A percentile compares a stretch with the other conserved stretches of the same genome.
Conservation (phyloP, 1,140 invertebrate species). For the Mycetomoellerius zeteki region DNA sequence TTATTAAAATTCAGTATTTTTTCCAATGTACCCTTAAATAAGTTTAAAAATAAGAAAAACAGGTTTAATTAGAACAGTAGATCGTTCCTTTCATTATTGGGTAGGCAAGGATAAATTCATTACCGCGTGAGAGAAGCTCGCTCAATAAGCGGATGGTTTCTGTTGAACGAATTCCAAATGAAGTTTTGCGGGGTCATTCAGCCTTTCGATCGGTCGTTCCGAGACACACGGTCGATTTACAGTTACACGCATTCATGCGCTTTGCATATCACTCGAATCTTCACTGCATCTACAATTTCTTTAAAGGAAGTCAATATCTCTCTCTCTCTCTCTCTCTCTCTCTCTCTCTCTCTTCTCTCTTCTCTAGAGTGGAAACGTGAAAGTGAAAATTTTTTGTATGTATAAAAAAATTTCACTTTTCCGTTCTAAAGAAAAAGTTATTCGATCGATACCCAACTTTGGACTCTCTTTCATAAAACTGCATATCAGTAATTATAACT, state of each 20-base stretch:
- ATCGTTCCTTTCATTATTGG: not conserved
- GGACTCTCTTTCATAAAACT: not conserved
- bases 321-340: too few relatives aligned
- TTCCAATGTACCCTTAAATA: too few relatives aligned
- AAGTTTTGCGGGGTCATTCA: not conserved
- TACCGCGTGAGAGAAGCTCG: not conserved
- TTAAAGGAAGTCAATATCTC: not conserved
- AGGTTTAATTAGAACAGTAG: not conserved
- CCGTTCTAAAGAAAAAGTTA: too few relatives aligned
- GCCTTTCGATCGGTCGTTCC: not conserved
- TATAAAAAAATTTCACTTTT: too few relatives aligned
- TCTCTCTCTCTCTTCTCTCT: too few relatives aligned
- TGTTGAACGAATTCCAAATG: not conserved
- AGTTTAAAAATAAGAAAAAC: not conserved
- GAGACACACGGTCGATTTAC: slow-evolving; percentile 12
- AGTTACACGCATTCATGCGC: not conserved
- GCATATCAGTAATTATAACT: not conserved
- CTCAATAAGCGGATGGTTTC: not conserved
- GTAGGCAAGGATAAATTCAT: not conserved
- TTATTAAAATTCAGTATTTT: too few relatives aligned
- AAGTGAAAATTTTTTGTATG: too few relatives aligned
- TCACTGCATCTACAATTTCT: not conserved
- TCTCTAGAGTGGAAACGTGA: too few relatives aligned
- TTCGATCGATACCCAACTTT: not conserved
- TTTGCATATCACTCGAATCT: not conserved